Conservation (phyloP, 2,113 vertebrate species). For the Xerus inauris region DNA sequence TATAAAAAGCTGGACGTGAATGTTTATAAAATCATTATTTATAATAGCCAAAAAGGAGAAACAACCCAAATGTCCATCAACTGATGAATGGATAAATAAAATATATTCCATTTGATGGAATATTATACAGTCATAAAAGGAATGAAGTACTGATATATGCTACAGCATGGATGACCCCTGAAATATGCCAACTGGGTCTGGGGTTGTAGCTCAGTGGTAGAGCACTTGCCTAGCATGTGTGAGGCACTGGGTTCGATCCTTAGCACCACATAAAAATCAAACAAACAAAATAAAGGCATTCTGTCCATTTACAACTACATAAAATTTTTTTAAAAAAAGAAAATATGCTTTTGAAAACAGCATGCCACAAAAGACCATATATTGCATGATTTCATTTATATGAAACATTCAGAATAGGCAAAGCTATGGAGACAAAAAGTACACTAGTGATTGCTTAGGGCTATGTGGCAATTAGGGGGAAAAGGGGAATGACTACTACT, state of each 20-base stretch:
- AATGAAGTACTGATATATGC: background rate
- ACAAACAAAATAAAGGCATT: too few relatives aligned
- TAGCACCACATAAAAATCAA: too few relatives aligned
- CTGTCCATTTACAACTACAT: too few relatives aligned
- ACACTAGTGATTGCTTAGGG: background rate
- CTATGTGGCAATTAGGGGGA: background rate
- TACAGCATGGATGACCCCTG: background rate
- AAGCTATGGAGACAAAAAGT: background rate
- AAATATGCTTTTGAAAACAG: too few relatives aligned
- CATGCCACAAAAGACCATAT: background rate
- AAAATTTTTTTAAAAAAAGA: too few relatives aligned
- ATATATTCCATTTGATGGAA: background rate
- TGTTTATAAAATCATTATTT: conserved; percentile 37
- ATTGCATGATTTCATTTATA: background rate
- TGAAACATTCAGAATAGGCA: conserved; percentile 5
- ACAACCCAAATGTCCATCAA: background rate
- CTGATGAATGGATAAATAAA: background rate
- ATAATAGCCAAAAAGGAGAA: conserved; percentile 28
- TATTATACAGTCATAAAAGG: conserved; percentile 8
- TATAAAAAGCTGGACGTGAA: background rate
- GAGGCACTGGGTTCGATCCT: too few relatives aligned
- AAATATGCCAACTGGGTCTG: conserved; percentile 49
- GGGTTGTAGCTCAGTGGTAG: too few relatives aligned
- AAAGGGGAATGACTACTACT: background rate
- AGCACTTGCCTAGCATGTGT: too few relatives aligned